Evolutionary conservation across 2,888 invertebrate species (phyloP).

Genomic region (Adelphocoris suturalis): DNA sequence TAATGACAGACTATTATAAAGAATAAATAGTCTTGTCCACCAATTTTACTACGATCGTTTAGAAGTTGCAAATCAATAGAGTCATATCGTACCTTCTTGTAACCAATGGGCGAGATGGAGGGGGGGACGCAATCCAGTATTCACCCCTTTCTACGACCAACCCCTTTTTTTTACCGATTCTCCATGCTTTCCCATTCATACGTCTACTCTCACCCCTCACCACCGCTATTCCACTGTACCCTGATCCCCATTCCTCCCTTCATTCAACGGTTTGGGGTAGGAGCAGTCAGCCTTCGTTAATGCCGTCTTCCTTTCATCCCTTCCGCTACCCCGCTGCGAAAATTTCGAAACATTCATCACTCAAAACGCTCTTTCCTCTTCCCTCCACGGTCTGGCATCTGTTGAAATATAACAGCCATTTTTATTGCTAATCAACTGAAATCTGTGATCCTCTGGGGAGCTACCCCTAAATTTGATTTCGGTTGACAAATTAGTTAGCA

Average conservation of each 20-base stretch:
- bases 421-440: constrained; percentile 60
- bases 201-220: background rate
- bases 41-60: too few relatives aligned
- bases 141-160: background rate
- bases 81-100: too few relatives aligned
- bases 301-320: constrained; percentile 42
- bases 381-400: background rate
- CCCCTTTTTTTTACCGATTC: constrained; percentile 9
- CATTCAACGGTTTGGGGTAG: constrained; percentile 16
- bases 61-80: too few relatives aligned
- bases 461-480: constrained; percentile 37
- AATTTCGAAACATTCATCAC: constrained; percentile 53
- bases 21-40: too few relatives aligned
- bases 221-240: background rate
- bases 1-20: too few relatives aligned
- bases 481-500: constrained; percentile 62
- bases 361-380: background rate
- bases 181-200: background rate
- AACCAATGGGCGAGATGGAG: too few relatives aligned
- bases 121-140: background rate
- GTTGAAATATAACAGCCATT: constrained; percentile 54
- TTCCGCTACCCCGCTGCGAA: background rate
- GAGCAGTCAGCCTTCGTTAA: constrained; percentile 38
- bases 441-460: constrained; percentile 35
- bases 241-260: constrained; percentile 15